Base-by-base conservation (phyloP, 1,140 invertebrate genomes). In the Scylla paramamosain region DNA sequence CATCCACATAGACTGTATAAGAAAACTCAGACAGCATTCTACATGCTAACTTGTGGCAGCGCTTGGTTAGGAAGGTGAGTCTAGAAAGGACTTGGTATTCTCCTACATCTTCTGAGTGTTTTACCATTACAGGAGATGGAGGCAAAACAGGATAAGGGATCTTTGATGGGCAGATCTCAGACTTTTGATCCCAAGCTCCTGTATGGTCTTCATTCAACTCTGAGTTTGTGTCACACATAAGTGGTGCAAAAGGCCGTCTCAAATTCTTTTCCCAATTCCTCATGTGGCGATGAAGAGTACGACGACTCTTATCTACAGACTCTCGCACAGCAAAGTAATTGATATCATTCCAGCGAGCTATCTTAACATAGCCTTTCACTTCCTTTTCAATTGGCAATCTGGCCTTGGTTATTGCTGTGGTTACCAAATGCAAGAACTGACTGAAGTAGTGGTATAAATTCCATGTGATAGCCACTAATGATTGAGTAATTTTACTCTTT, bases 321-420 rank as follows among this genome's bases (percentile, higher is more conserved):
- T 98, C 98, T 96, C 98, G 99, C 12, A 99, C 98, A n/a, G 98
- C 98, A 98, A 98, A 99, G 96, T 99, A 99, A 96, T 98, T 99
- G 0, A 99, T 98, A 96, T 99, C 99, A 96, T 98, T 99, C 98
- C 99, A 99, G 52, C 98, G 97, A n/a, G 98, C 98, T 84, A 99
- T 99, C 97, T 99, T 99, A 0, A 99, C 98, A 97, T 99, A 99
- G 95, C 99, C 98, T 95, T 98, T 98, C 0, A 99, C 96, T 97
- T 99, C 98, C 97, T 99, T 99, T 96, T 99, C 98, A 95, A 99
- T 98, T 0, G 99, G 98, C 0, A 97, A 96, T 92, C 98, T 97
- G 10, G 98, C 97, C 7, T 97, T 97, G 31, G 98, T 97, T 1
- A 99, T 98, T 91, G 97, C 97, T 0, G 97, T 97, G 0, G 97